Percentiles rank a stretch among this genome's conserved stretches.
Evolutionary conservation across 2,888 invertebrate species (phyloP).

Genomic region (Zonitis immaculata): DNA sequence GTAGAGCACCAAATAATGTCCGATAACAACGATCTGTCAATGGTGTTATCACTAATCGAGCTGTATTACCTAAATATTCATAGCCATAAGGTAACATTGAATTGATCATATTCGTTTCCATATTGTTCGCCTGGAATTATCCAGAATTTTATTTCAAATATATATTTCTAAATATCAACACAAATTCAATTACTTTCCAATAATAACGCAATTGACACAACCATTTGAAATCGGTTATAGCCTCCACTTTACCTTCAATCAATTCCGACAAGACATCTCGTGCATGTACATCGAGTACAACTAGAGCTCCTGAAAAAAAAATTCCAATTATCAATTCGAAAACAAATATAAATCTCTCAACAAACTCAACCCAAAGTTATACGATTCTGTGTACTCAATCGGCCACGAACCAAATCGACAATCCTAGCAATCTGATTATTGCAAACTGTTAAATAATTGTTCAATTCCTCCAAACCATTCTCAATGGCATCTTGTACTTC

Average conservation of each 20-base stretch:
- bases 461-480: conserved; percentile 54
- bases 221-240: conserved; percentile 87
- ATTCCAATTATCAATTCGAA: neutral
- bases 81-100: conserved; percentile 85
- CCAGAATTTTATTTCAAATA: neutral
- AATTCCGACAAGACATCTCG: conserved; percentile 77
- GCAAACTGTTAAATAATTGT: conserved; percentile 64
- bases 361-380: conserved; percentile 68
- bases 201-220: conserved; percentile 81
- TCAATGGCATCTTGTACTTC: conserved; percentile 79
- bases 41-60: conserved; percentile 87
- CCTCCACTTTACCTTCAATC: conserved; percentile 59
- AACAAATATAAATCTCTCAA: neutral
- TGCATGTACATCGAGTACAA: conserved; percentile 90
- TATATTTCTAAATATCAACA: neutral
- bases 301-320: conserved; percentile 65
- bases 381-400: conserved; percentile 77
- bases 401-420: conserved; percentile 82
- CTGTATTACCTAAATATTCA: conserved; percentile 89
- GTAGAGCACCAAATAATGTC: conserved; percentile 86
- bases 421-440: conserved; percentile 76
- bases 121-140: conserved; percentile 48
- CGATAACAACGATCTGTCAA: conserved; percentile 90
- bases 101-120: conserved; percentile 84
- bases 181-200: conserved; percentile 65